Base-by-base conservation (phyloP, 2,113 vertebrate species). In the Chrysemys picta region DNA sequence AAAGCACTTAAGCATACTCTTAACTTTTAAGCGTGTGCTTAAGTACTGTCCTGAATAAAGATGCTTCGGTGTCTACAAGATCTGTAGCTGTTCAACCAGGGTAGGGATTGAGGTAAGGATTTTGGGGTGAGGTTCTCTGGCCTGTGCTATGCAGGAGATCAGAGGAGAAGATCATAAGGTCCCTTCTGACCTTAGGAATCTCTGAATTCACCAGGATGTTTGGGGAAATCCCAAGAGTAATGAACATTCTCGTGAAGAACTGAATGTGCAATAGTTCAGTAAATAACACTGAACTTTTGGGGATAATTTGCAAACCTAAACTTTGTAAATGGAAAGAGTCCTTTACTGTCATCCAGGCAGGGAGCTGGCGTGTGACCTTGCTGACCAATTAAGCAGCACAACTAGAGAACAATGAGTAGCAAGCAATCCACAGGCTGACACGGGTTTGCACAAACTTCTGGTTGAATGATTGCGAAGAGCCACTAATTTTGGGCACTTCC, bases 231-330 rank as follows among this genome's bases (percentile, higher is more conserved):
- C 91, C 80, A n/a, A n/a, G 31, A 9, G 62, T 69, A 69, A n/a
- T 35, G 62, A 35, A 19, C 35, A 9, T 14, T 69, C 14, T 76
- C 22, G 2, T 13, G 72, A 76, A 45, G 19, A 35, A 31, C 31
- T 65, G 31, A 9, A 9, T 16, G 75, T 7, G 29, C 7, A 62
- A 38, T 8, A 56, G 5, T 5, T 1, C 56, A 80, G 2, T 11
- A 0, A 1, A 19, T 38, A 16, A 22, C 12, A 83, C 56, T 53
- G 1, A 4, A 8, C 21, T 62, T 10, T 19, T 54, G 4, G 56
- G 62, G 5, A 25, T 29, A 0, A 0, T 35, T 11, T 4, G 83
- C 85, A 45, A 84, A 75, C 13, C 7, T 25, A 13, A 27, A 27
- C 35, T 9, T 8, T 35, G 10, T 72, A 21, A 38, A 9, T 3